Conservation (phyloP, 92 coral and sea anemone genomes). For the Palythoa grandis region DNA sequence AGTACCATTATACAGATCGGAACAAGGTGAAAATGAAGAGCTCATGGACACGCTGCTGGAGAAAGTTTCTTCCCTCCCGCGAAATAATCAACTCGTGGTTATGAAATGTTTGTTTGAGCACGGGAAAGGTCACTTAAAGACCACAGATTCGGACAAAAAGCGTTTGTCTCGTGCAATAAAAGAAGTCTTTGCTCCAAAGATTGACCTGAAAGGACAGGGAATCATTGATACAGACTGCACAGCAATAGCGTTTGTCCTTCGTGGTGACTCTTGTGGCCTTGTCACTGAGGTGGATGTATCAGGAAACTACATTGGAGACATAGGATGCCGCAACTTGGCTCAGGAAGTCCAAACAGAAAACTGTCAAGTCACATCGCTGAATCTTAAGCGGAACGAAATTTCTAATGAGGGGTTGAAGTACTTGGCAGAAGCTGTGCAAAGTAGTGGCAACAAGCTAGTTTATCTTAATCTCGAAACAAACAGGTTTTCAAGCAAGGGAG, state of each 20-base stretch:
- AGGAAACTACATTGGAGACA: slow-evolving; percentile 35
- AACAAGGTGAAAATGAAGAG: slow-evolving; percentile 14
- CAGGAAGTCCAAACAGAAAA: slow-evolving; percentile 18
- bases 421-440: slow-evolving; percentile 31
- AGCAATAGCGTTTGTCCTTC: slow-evolving; percentile 33
- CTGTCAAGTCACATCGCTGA: slow-evolving; percentile 37
- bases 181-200: slow-evolving; percentile 26
- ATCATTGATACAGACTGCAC: slow-evolving; percentile 37
- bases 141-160: slow-evolving; percentile 21
- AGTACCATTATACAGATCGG: slow-evolving; percentile 37
- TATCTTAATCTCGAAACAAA: slow-evolving; percentile 35
- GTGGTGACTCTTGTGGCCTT: slow-evolving; percentile 26
- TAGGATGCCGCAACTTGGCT: slow-evolving; percentile 42
- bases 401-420: slow-evolving; percentile 30
- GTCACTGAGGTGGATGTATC: slow-evolving; percentile 35
- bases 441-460: slow-evolving; percentile 32
- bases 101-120: slow-evolving; percentile 44
- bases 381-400: slow-evolving; percentile 25
- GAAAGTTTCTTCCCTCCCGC: slow-evolving; percentile 12
- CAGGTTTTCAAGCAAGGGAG: slow-evolving; percentile 23
- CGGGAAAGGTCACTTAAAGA: slow-evolving; percentile 11
- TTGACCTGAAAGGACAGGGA: slow-evolving; percentile 26
- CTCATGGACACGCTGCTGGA: slow-evolving; percentile 35
- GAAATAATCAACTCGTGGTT: slow-evolving; percentile 1
- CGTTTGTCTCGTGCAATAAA: slow-evolving; percentile 27